Evolutionary conservation across 2,113 vertebrate species (phyloP).

Genomic region (Eidolon helvum): DNA sequence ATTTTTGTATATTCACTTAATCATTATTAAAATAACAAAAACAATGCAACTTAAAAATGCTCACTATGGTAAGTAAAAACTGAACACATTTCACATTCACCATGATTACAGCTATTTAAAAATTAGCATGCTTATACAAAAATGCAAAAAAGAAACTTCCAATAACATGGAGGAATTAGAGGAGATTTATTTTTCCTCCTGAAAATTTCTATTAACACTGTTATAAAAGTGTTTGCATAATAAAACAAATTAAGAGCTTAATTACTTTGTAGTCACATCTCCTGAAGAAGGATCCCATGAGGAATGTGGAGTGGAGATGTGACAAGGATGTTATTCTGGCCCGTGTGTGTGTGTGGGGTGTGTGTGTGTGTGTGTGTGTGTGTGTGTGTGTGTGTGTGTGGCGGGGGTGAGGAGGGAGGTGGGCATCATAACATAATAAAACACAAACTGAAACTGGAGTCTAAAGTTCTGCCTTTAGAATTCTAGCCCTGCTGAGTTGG

Average conservation of each 20-base stretch:
- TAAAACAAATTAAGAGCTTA: constrained; percentile 25
- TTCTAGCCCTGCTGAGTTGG: not conserved
- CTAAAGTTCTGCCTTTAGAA: not conserved
- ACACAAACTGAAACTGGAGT: not conserved
- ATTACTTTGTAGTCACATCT: not conserved
- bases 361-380: too few relatives aligned
- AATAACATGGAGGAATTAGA: not conserved
- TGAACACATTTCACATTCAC: not conserved
- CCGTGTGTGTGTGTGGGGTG: too few relatives aligned
- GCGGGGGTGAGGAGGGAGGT: too few relatives aligned
- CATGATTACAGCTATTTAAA: not conserved
- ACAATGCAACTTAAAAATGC: not conserved
- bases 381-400: too few relatives aligned
- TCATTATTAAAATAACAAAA: not conserved
- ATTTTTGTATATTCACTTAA: not conserved
- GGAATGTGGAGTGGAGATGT: not conserved
- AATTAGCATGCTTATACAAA: not conserved
- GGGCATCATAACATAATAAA: not conserved
- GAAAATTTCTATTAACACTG: not conserved
- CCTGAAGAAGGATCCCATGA: not conserved
- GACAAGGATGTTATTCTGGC: not conserved
- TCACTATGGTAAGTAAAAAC: not conserved
- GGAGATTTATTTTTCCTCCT: not conserved
- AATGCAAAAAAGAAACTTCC: not conserved
- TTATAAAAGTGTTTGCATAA: not conserved